Evolutionary conservation across 2,888 invertebrate genomes (phyloP), one percentile per base, ranked within the genome.

Genomic region (Drosophila lutescens): DNA sequence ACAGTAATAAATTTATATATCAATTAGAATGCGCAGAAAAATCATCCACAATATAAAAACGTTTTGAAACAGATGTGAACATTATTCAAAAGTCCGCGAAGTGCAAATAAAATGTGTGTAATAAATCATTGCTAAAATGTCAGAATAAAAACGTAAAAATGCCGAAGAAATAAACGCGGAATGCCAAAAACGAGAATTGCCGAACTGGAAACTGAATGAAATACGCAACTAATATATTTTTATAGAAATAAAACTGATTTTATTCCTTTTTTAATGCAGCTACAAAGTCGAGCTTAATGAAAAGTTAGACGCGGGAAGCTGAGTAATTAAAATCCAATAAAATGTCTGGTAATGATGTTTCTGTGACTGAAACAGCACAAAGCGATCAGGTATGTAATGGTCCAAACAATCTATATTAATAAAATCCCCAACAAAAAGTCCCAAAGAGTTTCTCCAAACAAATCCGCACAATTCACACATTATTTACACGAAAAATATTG

Each of bases 341-440:
- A 80, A 86, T 86, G 86, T 85, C 86, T 61, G 80, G 77, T 63
- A 86, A 83, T 65, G 85, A 86, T 76, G 76, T 83, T 66, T 86
- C 86, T 62, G 75, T 74, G 50, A 85, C 85, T 70, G 86, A 86
- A 70, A 86, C 85, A 73, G 85, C 81, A 40, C 83, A 85, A 63
- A 86, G 83, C 80, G 86, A 86, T 86, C 85, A 86, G 86, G 86
- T 86, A 86, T 74, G 85, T 79, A 26, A 34, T 17, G 15, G 15
- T 12, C 15, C 1, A 17, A 47, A 10, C 13, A 9, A 7, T 5
- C 0, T 10, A 15, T 9, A 23, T 17, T 17, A 30, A 34, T 34
- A 59, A 47, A 15, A 12, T 12, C 0, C 10, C 20, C 5, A 12
- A 10, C 15, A 51, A 44, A 36, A 38, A 30, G 2, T 8, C 1